Percentiles rank a stretch among this genome's conserved stretches.
Evolutionary conservation across 2,888 invertebrate genomes (phyloP).

Genomic region (Petrolisthes manimaculis): DNA sequence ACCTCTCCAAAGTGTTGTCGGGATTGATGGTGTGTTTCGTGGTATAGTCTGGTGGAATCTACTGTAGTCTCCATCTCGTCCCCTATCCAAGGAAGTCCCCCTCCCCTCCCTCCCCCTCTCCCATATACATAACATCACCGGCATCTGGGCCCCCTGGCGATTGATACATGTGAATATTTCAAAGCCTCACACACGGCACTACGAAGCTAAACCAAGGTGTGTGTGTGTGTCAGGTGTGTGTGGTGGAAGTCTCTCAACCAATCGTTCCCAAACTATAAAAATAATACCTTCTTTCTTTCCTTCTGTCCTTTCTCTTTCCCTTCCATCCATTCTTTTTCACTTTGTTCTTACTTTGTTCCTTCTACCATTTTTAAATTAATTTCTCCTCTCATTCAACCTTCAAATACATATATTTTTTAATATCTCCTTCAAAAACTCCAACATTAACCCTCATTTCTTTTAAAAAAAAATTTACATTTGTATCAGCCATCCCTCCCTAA

Average conservation of each 20-base stretch:
- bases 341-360: not conserved
- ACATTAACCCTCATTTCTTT: not conserved
- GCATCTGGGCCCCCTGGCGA: no score
- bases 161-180: no score
- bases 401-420: not conserved
- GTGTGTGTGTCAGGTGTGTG: no score
- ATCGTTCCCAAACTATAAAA: no score
- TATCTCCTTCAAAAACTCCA: not conserved
- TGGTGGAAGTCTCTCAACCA: no score
- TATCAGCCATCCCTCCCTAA: not conserved
- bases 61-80: no score
- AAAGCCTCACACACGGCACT: no score
- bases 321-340: not conserved
- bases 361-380: not conserved
- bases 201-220: no score
- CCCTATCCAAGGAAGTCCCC: not conserved
- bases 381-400: not conserved
- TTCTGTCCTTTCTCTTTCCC: not conserved
- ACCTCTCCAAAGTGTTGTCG: no score
- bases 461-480: not conserved
- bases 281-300: not conserved
- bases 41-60: not conserved
- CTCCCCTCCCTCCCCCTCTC: slow-evolving; percentile 5
- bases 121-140: not conserved
- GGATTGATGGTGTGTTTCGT: not conserved